Evolutionary conservation across 2,113 vertebrate genomes (phyloP), one percentile per base, ranked within the genome.

Genomic region (Lepus americanus): DNA sequence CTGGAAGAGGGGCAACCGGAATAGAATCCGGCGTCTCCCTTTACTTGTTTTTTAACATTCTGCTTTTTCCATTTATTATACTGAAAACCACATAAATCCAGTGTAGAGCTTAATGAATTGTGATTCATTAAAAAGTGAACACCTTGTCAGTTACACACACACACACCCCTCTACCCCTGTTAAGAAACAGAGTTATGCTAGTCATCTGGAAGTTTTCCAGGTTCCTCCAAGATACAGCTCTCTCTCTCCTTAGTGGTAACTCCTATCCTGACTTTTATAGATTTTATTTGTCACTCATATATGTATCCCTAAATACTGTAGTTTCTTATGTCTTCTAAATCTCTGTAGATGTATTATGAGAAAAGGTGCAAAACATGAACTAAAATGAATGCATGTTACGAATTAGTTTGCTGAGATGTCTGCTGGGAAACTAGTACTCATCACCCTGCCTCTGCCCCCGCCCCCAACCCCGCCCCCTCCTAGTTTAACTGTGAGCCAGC

Each of bases 401-500:
- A 17, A 61, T 72, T 76, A 39, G 5, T 63, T 85, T 82, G 44
- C 19, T 89, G 3, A 20, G 0, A 1, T 83, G 16, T 87, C 53
- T 95, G 11, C 22, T 64, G 9, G 84, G 51, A 90, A 87, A 84
- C 53, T 70, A 44, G 2, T 55, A 67, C 44, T 93, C 29, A 53
- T 64, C 78, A 36, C 33, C 33, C 33, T 36, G 33, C 33, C 89
- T 72, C 80, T 86, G 2, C 31, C 27, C 23, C 53, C 55, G 17
- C 17, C 55, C 12, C 55, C 55, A 55, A 36, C 33, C 33, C 33
- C 33, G 33, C 33, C 33, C 33, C 33, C 33, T 5, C 44, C 44
- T 44, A n/a, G 10, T 94, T 85, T 90, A 95, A 93, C 29, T 85
- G n/a, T 92, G 90, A 96, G 29, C 69, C 51, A 78, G 64, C 78